These are phyloP conservation scores for Sicus ferrugineus DNA, from an alignment of 2,888 invertebrate species.

Conservation along the genomic window DNA sequence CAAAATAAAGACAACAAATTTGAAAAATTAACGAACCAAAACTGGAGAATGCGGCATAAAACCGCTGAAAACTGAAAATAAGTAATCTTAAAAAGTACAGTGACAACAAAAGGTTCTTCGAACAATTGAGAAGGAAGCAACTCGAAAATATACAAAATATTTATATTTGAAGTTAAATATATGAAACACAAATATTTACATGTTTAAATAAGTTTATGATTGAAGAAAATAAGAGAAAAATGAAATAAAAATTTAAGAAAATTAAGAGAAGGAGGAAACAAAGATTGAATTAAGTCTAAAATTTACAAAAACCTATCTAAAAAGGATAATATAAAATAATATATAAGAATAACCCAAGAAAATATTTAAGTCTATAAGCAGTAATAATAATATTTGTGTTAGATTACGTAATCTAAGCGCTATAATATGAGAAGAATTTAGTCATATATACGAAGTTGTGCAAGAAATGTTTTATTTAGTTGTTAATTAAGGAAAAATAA, in stretches of 20 bases:
- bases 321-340: not conserved
- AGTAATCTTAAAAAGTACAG: no score
- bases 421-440: no score
- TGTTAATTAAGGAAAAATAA: not conserved
- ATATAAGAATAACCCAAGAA: not conserved
- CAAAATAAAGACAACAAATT: not conserved
- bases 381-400: not conserved
- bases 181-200: slow-evolving; percentile 29
- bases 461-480: no score
- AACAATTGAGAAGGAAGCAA: no score
- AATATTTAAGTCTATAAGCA: not conserved
- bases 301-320: not conserved
- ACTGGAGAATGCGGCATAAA: no score
- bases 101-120: no score
- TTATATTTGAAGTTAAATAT: slow-evolving; percentile 22
- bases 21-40: not conserved
- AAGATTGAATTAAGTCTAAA: not conserved
- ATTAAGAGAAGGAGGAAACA: not conserved
- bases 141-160: slow-evolving; percentile 34
- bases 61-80: no score
- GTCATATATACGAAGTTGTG: no score
- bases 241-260: not conserved
- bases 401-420: no score
- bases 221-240: slow-evolving; percentile 4
- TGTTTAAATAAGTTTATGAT: slow-evolving; percentile 21